Base-by-base conservation (phyloP, 2,797 vertebrate genomes). In the Sebastiscus albofasciatus region DNA sequence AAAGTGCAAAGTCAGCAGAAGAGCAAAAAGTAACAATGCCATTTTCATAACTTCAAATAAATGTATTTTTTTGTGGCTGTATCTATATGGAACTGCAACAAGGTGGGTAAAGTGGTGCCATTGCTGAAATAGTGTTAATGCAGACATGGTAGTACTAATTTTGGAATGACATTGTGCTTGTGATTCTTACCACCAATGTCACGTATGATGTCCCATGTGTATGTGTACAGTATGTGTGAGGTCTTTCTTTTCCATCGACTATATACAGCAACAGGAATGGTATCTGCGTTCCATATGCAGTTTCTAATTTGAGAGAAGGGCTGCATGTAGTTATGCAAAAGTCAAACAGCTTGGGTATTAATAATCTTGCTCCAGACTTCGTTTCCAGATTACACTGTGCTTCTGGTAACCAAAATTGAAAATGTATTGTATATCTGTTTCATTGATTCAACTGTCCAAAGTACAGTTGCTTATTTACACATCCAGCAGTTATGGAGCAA, bases 251-350 rank as follows among this genome's bases (percentile, higher is more conserved):
- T 64, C 27, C 3, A 36, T 9, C 1, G 11, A 54, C 68, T 77
- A 72, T 62, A 73, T 46, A 69, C 24, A 59, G 70, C 42, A 26
- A 31, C 36, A 42, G 24, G 66, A 42, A 39, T 20, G 34, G 36
- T 36, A 39, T 67, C 13, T 36, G 39, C 70, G 76, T 27, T 65
- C 29, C 4, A 79, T 26, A 42, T 60, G 52, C 20, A 16, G 65
- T 12, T 58, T 75, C 66, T 83, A 83, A 75, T 75, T 79, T 71
- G 34, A 75, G 71, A 70, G 18, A 8, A 3, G 42, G 49, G 66
- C 6, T 31, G 52, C n/a, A 65, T 9, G 8, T 26, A 69, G 52
- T 29, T 59, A 56, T 56, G n/a, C 58, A 52, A 18, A 26, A 20
- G 56, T 62, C 58, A 42, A 49, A 70, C 59, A 69, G 29, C 3